Evolutionary conservation across 2,888 invertebrate species (phyloP).

Genomic region (Diarsia dahlii): DNA sequence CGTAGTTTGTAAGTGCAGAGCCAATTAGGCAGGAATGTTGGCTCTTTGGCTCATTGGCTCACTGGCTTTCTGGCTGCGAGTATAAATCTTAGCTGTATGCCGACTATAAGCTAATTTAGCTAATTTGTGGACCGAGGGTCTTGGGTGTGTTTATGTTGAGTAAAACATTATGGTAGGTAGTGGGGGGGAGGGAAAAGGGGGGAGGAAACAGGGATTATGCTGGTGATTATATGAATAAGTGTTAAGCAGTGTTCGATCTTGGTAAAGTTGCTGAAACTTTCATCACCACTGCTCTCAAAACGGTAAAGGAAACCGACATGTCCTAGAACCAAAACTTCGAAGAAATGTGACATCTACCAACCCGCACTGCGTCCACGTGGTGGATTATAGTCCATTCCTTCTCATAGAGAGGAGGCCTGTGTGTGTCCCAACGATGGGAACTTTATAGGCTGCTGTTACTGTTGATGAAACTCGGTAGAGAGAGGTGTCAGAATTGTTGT

Average conservation of each 20-base stretch:
- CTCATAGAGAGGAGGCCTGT: too few relatives aligned
- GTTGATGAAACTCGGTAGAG: not conserved
- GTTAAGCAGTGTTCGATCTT: not conserved
- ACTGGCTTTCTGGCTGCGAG: conserved; percentile 41
- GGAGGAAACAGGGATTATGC: not conserved
- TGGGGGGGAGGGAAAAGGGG: not conserved
- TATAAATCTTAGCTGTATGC: conserved; percentile 57
- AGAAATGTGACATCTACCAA: too few relatives aligned
- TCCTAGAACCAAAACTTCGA: too few relatives aligned
- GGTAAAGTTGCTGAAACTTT: not conserved
- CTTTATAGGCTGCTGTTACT: too few relatives aligned
- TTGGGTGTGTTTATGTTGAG: conserved; percentile 31
- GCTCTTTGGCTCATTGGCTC: conserved; percentile 52
- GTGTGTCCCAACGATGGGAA: too few relatives aligned
- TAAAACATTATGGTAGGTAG: conserved; percentile 24
- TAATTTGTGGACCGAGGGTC: conserved; percentile 45
- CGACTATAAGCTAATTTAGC: conserved; percentile 52
- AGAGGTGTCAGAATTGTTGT: not conserved
- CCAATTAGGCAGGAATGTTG: conserved; percentile 58
- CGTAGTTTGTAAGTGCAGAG: conserved; percentile 37
- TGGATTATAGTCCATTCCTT: too few relatives aligned
- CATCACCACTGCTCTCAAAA: too few relatives aligned
- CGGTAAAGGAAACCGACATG: too few relatives aligned
- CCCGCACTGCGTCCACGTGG: too few relatives aligned
- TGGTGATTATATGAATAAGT: not conserved